Base-by-base conservation (phyloP, 2,113 vertebrate genomes). In the Tretioscincus oriximinensis region DNA sequence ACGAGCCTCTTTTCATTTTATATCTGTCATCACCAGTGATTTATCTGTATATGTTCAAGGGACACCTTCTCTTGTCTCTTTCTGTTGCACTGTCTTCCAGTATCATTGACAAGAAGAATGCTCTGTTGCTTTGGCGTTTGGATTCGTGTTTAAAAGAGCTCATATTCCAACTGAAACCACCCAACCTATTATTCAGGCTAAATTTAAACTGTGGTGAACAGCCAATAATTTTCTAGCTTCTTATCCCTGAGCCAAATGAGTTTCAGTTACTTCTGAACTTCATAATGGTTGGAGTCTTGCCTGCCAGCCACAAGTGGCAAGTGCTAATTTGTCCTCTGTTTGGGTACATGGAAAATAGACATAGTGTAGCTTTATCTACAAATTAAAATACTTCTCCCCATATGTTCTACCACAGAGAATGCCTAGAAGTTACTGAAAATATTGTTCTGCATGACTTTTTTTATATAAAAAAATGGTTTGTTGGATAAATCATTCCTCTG, bases 201-300 rank as follows among this genome's bases (percentile, higher is more conserved):
- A 81, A 73, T 11, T 28, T 22, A 35, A 80, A 45, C 54, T 29
- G 26, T 11, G 29, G 1, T 49, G 7, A 26, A 45, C 75, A 68
- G 67, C 64, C 64, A 81, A 58, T 45, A 7, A 8, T 66, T 47
- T 49, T 71, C 69, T 9, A 4, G 11, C 29, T 28, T 75, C 14
- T 58, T 68, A 60, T 75, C 24, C 64, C 51, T 75, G 9, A 45
- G 64, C 72, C 80, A 81, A 81, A 41, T 60, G 71, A 81, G 54
- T 51, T 51, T 58, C 49, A 81, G 64, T 24, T 72, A n/a, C 29
- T 67, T 49, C 58, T 84, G 71, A 67, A 74, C 76, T 74, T 61
- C 16, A 21, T 79, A 68, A 73, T 47, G 73, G 73, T 82, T 87
- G 1, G 4, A 47, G 71, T 18, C 85, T 84, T 80, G 22, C 80